These are phyloP conservation scores for Cepphus grylle DNA, from an alignment of 2,113 vertebrate species.

Conservation along the genomic window DNA sequence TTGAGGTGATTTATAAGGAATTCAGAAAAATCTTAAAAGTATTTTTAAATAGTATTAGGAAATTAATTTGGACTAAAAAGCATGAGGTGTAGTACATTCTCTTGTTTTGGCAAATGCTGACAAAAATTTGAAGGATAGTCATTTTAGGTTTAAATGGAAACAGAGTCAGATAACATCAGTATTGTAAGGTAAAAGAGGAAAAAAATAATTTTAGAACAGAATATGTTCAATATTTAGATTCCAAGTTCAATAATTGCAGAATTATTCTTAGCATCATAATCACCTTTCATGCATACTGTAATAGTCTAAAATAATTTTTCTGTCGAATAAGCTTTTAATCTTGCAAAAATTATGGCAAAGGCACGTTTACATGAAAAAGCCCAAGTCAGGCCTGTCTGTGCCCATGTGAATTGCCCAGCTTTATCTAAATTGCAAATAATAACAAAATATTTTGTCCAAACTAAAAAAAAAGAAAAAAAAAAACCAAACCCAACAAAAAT, in stretches of 20 bases:
- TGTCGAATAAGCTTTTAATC: background rate
- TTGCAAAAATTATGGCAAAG: background rate
- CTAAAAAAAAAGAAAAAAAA: background rate
- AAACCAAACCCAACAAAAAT: accelerated
- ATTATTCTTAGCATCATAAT: background rate
- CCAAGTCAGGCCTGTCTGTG: background rate
- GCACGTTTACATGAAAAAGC: background rate
- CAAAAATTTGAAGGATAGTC: background rate
- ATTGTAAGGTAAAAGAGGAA: background rate
- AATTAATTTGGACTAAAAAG: background rate
- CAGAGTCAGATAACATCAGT: background rate
- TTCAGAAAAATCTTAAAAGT: background rate
- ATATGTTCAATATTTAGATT: background rate
- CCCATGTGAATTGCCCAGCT: background rate
- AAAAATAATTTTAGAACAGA: background rate
- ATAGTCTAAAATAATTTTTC: background rate
- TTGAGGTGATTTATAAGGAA: background rate
- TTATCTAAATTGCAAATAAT: background rate
- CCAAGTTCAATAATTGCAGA: background rate
- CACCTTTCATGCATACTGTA: background rate
- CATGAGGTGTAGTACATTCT: background rate
- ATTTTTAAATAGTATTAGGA: background rate
- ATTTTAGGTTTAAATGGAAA: background rate
- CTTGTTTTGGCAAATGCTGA: background rate
- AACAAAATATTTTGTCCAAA: background rate